These are phyloP conservation scores for Gryllus bimaculatus DNA, from an alignment of 1,140 invertebrate species.

Conservation along the genomic window DNA sequence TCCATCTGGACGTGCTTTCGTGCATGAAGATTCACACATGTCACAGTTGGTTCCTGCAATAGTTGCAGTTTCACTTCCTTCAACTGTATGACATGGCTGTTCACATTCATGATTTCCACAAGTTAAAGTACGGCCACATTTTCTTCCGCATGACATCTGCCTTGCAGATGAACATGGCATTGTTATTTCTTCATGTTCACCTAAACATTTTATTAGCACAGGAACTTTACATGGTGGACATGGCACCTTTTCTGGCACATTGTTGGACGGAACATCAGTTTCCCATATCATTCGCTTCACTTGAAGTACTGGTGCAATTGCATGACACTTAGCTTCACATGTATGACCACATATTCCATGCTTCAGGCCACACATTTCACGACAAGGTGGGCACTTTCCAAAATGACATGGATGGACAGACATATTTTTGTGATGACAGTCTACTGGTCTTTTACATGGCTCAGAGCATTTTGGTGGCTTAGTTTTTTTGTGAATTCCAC, in stretches of 20 bases:
- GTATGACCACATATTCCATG: constrained; percentile 59
- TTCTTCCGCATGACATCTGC: constrained; percentile 59
- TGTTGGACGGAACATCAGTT: constrained; percentile 44
- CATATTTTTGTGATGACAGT: constrained; percentile 65
- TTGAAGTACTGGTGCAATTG: constrained; percentile 57
- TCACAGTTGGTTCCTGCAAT: constrained; percentile 50
- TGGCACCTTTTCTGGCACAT: constrained; percentile 54
- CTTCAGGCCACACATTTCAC: constrained; percentile 55
- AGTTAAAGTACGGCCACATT: constrained; percentile 53
- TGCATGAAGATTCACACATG: constrained; percentile 61
- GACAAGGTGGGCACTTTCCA: constrained; percentile 75
- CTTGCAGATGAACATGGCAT: constrained; percentile 65
- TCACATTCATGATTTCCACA: constrained; percentile 76
- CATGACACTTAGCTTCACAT: constrained; percentile 70
- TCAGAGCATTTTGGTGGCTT: constrained; percentile 68
- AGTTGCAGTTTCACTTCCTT: constrained; percentile 22
- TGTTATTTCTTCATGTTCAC: constrained; percentile 66
- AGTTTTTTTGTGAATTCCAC: constrained; percentile 66
- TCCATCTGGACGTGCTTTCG: constrained; percentile 54
- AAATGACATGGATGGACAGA: constrained; percentile 78
- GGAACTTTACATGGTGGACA: constrained; percentile 58
- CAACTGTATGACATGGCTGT: constrained; percentile 59
- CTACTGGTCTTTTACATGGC: constrained; percentile 49
- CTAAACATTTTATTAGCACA: constrained; percentile 66
- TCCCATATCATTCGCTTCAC: constrained; percentile 63